These are phyloP conservation scores for Melanogrammus aeglefinus DNA, from an alignment of 2,797 vertebrate species.

Conservation along the genomic window DNA sequence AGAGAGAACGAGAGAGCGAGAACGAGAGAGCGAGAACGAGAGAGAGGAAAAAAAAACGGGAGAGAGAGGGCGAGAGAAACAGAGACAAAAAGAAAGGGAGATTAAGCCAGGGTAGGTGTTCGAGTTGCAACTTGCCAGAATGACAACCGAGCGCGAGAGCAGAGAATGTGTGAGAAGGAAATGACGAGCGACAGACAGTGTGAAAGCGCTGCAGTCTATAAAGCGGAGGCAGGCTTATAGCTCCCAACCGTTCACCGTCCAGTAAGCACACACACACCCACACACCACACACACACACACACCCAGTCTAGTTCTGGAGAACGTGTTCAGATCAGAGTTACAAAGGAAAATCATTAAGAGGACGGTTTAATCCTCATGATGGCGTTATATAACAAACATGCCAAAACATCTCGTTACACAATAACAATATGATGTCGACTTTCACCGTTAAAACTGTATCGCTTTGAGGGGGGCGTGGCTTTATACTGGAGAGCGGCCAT, in stretches of 20 bases:
- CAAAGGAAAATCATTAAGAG: background rate
- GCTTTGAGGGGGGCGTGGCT: background rate
- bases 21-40: background rate
- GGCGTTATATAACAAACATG: background rate
- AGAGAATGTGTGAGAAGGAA: slow-evolving; percentile 16
- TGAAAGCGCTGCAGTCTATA: background rate
- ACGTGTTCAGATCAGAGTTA: background rate
- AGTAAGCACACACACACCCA: background rate
- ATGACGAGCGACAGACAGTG: background rate
- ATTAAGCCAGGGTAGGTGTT: background rate
- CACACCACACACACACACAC: background rate
- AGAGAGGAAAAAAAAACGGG: no score
- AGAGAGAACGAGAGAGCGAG: background rate
- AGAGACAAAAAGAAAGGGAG: background rate
- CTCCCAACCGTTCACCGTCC: background rate
- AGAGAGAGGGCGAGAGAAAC: background rate
- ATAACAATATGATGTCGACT: background rate
- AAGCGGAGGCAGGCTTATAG: background rate
- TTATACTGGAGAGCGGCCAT: background rate
- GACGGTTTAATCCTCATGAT: background rate
- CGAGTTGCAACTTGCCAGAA: slow-evolving; percentile 10
- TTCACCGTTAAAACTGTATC: background rate
- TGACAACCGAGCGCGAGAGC: background rate
- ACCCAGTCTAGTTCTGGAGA: background rate
- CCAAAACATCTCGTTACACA: background rate